Percentiles rank a stretch among this genome's conserved stretches.
Evolutionary conservation across 2,797 vertebrate genomes (phyloP).

Genomic region (Bradypodion pumilum): DNA sequence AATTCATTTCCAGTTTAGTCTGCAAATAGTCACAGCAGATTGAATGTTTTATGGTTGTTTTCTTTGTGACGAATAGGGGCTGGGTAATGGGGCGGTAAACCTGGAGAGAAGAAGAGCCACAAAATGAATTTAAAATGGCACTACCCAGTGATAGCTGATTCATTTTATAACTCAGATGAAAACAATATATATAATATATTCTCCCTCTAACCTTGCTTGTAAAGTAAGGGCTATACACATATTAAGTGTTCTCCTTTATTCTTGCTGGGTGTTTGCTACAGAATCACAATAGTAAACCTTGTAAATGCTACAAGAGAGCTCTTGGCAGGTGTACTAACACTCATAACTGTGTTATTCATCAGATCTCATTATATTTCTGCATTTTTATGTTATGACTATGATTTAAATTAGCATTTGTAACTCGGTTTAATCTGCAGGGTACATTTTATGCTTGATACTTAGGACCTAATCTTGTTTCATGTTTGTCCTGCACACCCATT

Average conservation of each 20-base stretch:
- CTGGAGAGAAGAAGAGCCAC: neutral
- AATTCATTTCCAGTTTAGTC: neutral
- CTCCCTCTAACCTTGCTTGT: neutral
- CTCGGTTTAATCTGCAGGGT: neutral
- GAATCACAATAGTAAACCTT: neutral
- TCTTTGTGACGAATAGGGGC: neutral
- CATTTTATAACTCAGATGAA: conserved; percentile 26
- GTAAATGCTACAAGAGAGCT: neutral
- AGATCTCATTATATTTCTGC: neutral
- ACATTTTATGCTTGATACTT: neutral
- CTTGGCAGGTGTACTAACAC: neutral
- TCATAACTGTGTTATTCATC: neutral
- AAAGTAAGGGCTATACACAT: neutral
- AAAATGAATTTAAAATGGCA: neutral
- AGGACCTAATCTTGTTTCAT: neutral
- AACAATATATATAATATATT: neutral
- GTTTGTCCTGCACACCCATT: neutral
- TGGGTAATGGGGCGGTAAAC: neutral
- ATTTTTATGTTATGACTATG: neutral
- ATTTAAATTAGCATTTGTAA: conserved; percentile 3
- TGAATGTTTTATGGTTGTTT: conserved; percentile 5
- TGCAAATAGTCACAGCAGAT: neutral
- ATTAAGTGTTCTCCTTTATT: neutral
- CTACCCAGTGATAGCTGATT: neutral
- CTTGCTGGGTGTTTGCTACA: neutral